Evolutionary conservation across 2,113 vertebrate species (phyloP), one percentile per base, ranked within the genome.

Genomic region (Ammodytes marinus): DNA sequence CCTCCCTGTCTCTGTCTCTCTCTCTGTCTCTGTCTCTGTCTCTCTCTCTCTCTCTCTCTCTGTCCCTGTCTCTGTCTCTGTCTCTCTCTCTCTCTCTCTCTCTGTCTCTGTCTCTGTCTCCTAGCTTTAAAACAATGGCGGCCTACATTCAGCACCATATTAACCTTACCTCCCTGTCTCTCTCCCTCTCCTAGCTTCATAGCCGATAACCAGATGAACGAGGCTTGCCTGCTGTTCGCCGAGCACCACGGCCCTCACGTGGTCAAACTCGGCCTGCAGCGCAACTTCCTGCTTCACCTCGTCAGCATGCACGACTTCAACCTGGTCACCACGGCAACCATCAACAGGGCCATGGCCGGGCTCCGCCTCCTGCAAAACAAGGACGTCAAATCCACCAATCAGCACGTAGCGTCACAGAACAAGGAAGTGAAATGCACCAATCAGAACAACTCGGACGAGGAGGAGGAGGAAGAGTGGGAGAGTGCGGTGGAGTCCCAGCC

Each of bases 241-340:
- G 96, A 99, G 70, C 96, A 95, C 71, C 96, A 96, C 69, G 96
- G 96, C 92, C 89, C 94, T 73, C 91, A 94, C 95, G 96, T 99
- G 75, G 93, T 97, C 74, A 94, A 96, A 93, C 97, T 95, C 93
- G 95, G 94, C 93, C 96, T 99, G 79, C 96, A 95, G 88, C 96
- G 96, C 93, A 99, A 99, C 95, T 97, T 99, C 91, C 97, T 99
- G 95, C 97, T 99, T 88, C 98, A 99, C 88, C 93, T 99, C 91
- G 95, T 98, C 95, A 99, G 97, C 96, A 99, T 99, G 98, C 97
- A 99, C 91, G 97, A 99, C 96, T 99, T 98, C 95, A 99, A 97
- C 94, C 96, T 99, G 92, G 95, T 99, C 92, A 96, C 91, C 95
- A 97, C 97, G 54, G 90, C 87, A 86, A 99, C 97, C 92, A 98